Evolutionary conservation across 2,797 vertebrate genomes (phyloP).

Genomic region (Chelonia mydas): DNA sequence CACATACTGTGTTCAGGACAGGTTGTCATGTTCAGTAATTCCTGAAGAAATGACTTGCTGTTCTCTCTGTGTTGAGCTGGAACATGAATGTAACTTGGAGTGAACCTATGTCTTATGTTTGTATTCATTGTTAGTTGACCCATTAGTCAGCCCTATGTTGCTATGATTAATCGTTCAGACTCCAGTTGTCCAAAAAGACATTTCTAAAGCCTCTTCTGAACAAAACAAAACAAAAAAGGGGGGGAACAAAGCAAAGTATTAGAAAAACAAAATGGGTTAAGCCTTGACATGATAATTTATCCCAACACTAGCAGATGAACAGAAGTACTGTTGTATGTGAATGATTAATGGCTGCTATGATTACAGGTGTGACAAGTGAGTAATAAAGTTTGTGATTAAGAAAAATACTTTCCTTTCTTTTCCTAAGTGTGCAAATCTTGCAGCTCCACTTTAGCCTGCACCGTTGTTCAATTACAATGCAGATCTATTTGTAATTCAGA

Average conservation of each 20-base stretch:
- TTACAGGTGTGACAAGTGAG: conserved; percentile 78
- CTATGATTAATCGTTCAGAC: conserved; percentile 81
- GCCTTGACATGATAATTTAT: conserved; percentile 81
- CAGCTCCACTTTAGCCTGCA: conserved; percentile 40
- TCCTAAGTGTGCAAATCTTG: conserved; percentile 61
- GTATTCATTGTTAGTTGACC: conserved; percentile 81
- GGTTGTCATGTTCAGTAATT: conserved; percentile 66
- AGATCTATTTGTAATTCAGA: conserved; percentile 50
- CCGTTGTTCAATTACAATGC: conserved; percentile 19
- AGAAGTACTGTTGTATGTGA: conserved; percentile 69
- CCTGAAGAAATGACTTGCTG: conserved; percentile 51
- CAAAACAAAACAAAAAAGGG: conserved; percentile 49
- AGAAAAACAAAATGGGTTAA: conserved; percentile 79
- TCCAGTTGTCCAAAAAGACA: conserved; percentile 76
- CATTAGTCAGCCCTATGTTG: conserved; percentile 71
- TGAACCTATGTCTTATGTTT: conserved; percentile 74
- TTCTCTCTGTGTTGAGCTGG: conserved; percentile 35
- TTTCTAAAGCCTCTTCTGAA: conserved; percentile 58
- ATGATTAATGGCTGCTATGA: conserved; percentile 77
- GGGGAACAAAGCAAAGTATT: conserved; percentile 73
- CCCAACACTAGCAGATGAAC: conserved; percentile 64
- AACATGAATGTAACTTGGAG: conserved; percentile 71
- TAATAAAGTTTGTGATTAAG: conserved; percentile 77
- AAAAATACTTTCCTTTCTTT: conserved; percentile 64
- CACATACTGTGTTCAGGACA: conserved; percentile 33